Base-by-base conservation (phyloP, 2,888 invertebrate species). In the Cryptus armator region DNA sequence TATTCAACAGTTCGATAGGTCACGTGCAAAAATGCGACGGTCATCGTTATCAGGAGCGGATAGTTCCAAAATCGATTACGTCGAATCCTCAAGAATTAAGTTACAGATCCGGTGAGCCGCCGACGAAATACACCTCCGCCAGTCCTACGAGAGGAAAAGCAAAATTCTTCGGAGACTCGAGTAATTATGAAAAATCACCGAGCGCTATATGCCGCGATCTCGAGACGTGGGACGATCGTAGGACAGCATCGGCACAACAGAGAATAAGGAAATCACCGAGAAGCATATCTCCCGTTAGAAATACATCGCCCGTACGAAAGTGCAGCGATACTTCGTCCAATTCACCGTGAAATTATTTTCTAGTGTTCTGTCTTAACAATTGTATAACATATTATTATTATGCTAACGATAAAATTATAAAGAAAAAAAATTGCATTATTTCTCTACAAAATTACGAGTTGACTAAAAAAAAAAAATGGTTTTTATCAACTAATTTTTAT, bases 1-100 rank as follows among this genome's bases (percentile, higher is more conserved):
- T 92, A 71, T 91, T 90, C 67, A 91, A 89, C n/a, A 90, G 89
- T 2, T 29, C 86, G 4, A 80, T 53, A 10, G 90, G 89, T 3
- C 89, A 86, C 5, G 84, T 90, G 10, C 86, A 88, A 32, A 89
- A 87, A 46, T 88, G 85, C 53, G 87, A 81, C 37, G 89, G 88
- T 83, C 78, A 81, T 32, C 89, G 87, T 64, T 87, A 88, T 1
- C 87, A 90, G 32, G 81, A 87, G n/a, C 84, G 89, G 43, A 79
- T 85, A 0, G 67, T 87, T 44, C 71, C 89, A 75, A 89, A 87
- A 32, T 14, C 89, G 44, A 77, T 86, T 0, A 12, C 89, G 9
- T 7, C 88, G 12, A 88, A 79, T 71, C 86, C 89, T 1, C 84
- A 87, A 78, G 86, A 88, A 75, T 86, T 86, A 74, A 67, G 87